Evolutionary conservation across 2,797 vertebrate genomes (phyloP).

Genomic region (Mastacembelus armatus): DNA sequence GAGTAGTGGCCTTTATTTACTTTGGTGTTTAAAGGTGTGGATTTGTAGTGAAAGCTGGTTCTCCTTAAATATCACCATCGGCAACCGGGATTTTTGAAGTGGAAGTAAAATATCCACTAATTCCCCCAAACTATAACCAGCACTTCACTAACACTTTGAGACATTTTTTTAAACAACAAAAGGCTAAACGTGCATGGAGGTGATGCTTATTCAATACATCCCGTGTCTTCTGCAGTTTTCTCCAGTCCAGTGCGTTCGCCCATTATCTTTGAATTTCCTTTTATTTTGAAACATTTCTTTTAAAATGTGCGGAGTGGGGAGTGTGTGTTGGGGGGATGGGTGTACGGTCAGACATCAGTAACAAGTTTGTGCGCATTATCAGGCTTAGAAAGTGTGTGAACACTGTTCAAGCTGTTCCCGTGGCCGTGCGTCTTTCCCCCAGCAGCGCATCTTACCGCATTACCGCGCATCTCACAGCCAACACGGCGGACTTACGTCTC

Average conservation of each 20-base stretch:
- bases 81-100: neutral
- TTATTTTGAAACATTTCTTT: conserved; percentile 6
- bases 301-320: neutral
- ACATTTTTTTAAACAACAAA: neutral
- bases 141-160: too few species aligned
- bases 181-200: neutral
- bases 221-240: too few species aligned
- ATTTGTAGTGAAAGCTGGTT: too few species aligned
- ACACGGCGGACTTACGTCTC: conserved; percentile 91
- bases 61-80: neutral
- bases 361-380: conserved; percentile 41
- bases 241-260: too few species aligned
- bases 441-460: conserved; percentile 57
- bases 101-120: too few species aligned
- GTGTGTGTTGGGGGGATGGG: too few species aligned
- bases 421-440: conserved; percentile 4
- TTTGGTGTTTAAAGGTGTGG: conserved; percentile 2
- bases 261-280: too few species aligned
- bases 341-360: conserved; percentile 11
- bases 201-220: too few species aligned
- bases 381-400: conserved; percentile 10
- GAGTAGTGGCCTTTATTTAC: neutral
- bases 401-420: conserved; percentile 14
- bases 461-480: conserved; percentile 55
- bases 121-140: too few species aligned